These are phyloP conservation scores for Hassar affinis DNA, from an alignment of 2,113 vertebrate genomes.

Conservation along the genomic window DNA sequence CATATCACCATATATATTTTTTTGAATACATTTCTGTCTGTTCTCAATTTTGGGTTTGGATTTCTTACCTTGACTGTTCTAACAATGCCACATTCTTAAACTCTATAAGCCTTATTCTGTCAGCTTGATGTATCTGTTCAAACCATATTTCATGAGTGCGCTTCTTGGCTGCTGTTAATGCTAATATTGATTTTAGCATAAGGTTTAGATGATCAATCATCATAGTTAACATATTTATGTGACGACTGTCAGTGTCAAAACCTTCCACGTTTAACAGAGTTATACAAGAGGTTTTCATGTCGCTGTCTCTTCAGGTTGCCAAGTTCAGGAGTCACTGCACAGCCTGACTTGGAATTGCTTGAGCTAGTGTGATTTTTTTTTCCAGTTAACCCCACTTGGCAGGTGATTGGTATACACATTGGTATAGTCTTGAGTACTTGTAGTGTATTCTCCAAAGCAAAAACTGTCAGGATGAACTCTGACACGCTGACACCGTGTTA, in stretches of 20 bases:
- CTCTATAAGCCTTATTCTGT: neutral
- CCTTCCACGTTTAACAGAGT: neutral
- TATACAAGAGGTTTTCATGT: neutral
- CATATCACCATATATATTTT: too few species aligned
- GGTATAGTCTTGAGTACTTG: neutral
- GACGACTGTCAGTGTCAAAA: neutral
- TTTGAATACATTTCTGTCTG: too few species aligned
- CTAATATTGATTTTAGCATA: neutral
- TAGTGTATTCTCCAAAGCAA: too few species aligned
- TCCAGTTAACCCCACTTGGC: neutral
- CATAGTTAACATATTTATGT: neutral
- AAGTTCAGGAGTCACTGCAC: neutral
- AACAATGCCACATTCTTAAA: too few species aligned
- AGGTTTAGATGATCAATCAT: neutral
- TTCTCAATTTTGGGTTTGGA: neutral
- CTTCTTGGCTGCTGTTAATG: too few species aligned
- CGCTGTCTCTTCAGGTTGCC: neutral
- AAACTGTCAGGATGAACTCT: too few species aligned
- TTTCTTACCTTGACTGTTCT: neutral
- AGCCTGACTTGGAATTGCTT: neutral
- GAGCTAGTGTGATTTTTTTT: neutral
- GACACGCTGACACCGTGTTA: neutral
- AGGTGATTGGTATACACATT: neutral
- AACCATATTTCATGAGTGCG: too few species aligned
- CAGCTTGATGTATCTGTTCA: neutral